Percentiles rank a stretch among this genome's conserved stretches.
These are phyloP conservation scores for Callitettix versicolor DNA, from an alignment of 1,140 invertebrate genomes.

Conservation along the genomic window DNA sequence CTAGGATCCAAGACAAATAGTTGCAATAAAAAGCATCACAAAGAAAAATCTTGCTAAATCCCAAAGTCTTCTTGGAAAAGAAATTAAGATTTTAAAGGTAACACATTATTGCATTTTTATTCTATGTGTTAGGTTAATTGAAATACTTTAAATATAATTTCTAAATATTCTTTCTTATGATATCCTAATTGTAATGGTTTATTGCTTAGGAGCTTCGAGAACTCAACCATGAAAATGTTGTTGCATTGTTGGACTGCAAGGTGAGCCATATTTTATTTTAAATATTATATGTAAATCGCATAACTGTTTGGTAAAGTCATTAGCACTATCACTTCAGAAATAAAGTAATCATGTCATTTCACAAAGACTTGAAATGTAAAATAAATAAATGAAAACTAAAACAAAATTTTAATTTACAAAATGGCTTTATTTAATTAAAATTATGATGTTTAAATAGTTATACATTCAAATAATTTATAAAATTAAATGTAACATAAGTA, in stretches of 20 bases:
- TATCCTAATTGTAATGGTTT: no score
- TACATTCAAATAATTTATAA: no score
- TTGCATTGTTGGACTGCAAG: constrained; percentile 91
- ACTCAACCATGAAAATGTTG: constrained; percentile 96
- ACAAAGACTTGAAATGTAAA: no score
- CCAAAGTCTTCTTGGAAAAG: constrained; percentile 91
- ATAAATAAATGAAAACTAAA: no score
- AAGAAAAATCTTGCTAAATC: constrained; percentile 96
- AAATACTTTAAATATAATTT: background rate
- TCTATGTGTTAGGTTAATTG: constrained; percentile 10
- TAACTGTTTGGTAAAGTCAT: no score
- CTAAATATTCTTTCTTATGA: background rate
- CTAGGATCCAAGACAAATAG: constrained; percentile 73
- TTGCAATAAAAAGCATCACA: constrained; percentile 95
- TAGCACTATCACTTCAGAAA: no score
- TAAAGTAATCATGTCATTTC: no score
- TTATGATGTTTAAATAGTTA: no score
- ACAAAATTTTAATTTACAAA: no score
- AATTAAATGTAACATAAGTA: no score
- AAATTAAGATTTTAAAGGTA: constrained; percentile 96
- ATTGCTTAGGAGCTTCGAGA: constrained; percentile 77
- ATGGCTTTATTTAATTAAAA: no score
- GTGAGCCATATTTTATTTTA: constrained; percentile 33
- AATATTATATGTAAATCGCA: background rate
- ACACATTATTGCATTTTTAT: constrained; percentile 17